Conservation (phyloP, 2,888 invertebrate species). For the Drosophila flavopinicola region DNA sequence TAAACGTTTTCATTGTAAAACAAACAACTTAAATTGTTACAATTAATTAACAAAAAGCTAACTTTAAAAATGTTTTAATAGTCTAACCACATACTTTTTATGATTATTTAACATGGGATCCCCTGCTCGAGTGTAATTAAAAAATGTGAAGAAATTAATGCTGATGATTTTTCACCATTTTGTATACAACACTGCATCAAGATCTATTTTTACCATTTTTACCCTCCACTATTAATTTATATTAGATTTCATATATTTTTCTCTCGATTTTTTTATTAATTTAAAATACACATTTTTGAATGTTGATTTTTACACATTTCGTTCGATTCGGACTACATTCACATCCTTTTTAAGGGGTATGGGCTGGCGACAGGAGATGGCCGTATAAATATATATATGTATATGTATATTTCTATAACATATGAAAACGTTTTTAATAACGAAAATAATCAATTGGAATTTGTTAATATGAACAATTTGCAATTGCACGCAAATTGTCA, state of each 20-base stretch:
- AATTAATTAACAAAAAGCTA: no score
- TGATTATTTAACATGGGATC: no score
- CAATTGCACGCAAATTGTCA: conserved; percentile 68
- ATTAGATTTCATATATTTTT: conserved; percentile 14
- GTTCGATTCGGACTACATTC: conserved; percentile 62
- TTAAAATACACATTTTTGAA: conserved; percentile 55
- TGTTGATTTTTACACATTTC: conserved; percentile 59
- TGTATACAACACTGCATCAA: no score
- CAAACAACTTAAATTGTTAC: no score
- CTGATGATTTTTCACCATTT: not conserved
- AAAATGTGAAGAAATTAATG: no score
- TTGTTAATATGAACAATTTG: conserved; percentile 34
- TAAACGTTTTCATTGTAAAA: conserved; percentile 36
- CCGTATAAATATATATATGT: conserved; percentile 57
- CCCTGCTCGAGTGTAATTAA: no score
- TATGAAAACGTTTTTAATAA: conserved; percentile 55
- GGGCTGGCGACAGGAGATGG: conserved; percentile 52
- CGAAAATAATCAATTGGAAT: conserved; percentile 64
- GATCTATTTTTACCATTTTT: no score
- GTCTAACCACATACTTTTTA: no score
- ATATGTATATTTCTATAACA: conserved; percentile 50
- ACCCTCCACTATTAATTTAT: no score
- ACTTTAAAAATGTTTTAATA: no score
- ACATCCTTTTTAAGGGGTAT: conserved; percentile 26
- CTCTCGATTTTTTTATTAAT: conserved; percentile 47